Evolutionary conservation across 2,113 vertebrate genomes (phyloP).

Genomic region (Neomonachus schauinslandi): DNA sequence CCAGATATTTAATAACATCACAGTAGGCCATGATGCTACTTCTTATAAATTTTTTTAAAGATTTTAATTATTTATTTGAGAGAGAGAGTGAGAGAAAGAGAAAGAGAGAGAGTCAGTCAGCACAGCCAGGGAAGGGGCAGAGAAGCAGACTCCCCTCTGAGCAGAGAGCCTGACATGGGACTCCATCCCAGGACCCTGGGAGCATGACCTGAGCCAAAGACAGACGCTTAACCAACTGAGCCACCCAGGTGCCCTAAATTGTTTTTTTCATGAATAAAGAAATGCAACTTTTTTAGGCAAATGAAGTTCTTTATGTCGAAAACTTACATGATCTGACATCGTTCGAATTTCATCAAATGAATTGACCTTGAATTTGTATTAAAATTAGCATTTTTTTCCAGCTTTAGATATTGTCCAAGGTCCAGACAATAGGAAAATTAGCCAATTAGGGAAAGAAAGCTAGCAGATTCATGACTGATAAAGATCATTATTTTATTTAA

Average conservation of each 20-base stretch:
- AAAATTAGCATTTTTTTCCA: not conserved
- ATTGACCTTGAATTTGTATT: not conserved
- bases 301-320: not conserved
- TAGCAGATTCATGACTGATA: not conserved
- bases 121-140: too few species aligned
- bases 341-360: slow-evolving; percentile 28
- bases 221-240: not conserved
- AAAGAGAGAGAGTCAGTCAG: too few species aligned
- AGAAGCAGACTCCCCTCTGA: too few species aligned
- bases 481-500: not conserved
- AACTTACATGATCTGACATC: not conserved
- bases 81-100: too few species aligned
- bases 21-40: not conserved
- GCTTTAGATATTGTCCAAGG: not conserved
- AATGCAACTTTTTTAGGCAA: not conserved
- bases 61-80: too few species aligned
- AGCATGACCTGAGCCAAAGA: not conserved
- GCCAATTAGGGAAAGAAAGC: not conserved
- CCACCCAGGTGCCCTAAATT: not conserved
- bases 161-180: too few species aligned
- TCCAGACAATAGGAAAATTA: not conserved
- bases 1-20: not conserved
- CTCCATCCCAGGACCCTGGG: not conserved
- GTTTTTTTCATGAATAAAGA: not conserved
- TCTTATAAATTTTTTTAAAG: not conserved